These are phyloP conservation scores for Oophaga pumilio DNA, from an alignment of 2,113 vertebrate genomes.

Conservation along the genomic window DNA sequence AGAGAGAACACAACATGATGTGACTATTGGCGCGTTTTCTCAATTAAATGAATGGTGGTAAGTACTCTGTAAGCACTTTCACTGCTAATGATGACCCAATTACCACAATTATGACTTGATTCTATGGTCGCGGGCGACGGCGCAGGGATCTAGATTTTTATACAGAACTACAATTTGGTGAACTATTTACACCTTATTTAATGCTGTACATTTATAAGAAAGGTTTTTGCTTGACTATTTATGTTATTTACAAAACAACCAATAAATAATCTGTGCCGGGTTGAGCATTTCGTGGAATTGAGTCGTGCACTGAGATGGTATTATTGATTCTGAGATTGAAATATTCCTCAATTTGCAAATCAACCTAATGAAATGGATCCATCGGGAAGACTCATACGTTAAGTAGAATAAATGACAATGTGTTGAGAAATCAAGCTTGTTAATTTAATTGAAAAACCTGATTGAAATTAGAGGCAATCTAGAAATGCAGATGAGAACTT, in stretches of 20 bases:
- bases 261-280: not conserved
- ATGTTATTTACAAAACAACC: not conserved
- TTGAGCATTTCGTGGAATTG: not conserved
- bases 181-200: not conserved
- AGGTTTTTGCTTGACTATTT: not conserved
- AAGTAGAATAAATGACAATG: constrained; percentile 15
- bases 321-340: constrained; percentile 23
- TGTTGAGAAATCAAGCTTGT: constrained; percentile 7
- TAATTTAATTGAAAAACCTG: constrained; percentile 18
- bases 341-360: constrained; percentile 40
- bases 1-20: no score
- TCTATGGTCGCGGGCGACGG: no score
- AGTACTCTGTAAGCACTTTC: no score
- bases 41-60: no score
- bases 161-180: not conserved
- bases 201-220: not conserved
- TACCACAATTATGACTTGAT: no score
- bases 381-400: constrained; percentile 11
- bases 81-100: no score
- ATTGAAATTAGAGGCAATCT: constrained; percentile 19
- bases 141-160: not conserved
- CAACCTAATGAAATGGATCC: constrained; percentile 24
- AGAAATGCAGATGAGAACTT: constrained; percentile 4
- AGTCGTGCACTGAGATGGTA: not conserved
- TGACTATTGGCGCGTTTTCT: no score